Conservation (phyloP, 1,140 invertebrate species). For the Paraescarpia echinospica region DNA sequence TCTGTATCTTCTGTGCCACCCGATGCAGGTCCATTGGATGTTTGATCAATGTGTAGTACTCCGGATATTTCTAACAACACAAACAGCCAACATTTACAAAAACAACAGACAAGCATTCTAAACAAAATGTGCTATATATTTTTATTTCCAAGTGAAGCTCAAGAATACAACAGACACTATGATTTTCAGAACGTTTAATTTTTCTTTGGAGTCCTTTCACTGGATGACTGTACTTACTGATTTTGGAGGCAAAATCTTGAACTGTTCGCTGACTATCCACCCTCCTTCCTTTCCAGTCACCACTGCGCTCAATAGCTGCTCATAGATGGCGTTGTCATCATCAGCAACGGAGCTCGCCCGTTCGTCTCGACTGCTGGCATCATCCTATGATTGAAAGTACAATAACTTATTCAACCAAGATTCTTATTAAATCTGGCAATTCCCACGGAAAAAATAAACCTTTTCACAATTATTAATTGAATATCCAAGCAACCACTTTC, state of each 20-base stretch:
- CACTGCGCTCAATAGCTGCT: constrained; percentile 81
- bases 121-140: not conserved
- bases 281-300: constrained; percentile 77
- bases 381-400: not conserved
- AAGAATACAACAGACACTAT: constrained; percentile 8
- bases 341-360: constrained; percentile 11
- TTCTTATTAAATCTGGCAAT: no score
- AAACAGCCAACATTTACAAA: not conserved
- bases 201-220: not conserved
- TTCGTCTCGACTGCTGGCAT: not conserved
- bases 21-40: constrained; percentile 57
- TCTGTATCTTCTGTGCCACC: constrained; percentile 66
- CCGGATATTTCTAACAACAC: constrained; percentile 61
- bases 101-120: not conserved
- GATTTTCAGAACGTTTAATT: not conserved
- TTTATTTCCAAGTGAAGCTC: constrained; percentile 1
- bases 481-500: no score
- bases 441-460: no score
- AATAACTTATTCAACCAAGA: no score
- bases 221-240: constrained; percentile 39
- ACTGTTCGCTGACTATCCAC: constrained; percentile 79
- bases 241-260: constrained; percentile 83
- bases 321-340: constrained; percentile 44
- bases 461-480: no score
- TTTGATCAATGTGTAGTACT: constrained; percentile 57